Evolutionary conservation across 2,888 invertebrate genomes (phyloP), one percentile per base, ranked within the genome.

Genomic region (Xanthorhoe designata): DNA sequence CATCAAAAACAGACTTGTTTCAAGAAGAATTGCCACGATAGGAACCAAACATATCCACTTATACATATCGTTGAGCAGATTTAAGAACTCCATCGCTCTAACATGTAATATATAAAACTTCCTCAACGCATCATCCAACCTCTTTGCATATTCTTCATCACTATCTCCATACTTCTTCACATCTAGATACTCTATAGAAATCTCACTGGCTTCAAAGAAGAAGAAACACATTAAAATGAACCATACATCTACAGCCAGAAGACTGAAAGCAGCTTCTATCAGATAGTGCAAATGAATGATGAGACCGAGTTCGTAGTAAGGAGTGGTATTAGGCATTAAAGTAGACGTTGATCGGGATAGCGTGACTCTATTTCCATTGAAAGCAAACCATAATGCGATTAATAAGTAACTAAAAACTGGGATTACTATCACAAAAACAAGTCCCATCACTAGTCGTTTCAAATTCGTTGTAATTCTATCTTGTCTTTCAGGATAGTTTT

Each of bases 271-370:
- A 17, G 84, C 75, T 64, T 83, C 75, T 6, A 81, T 71, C 15
- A 91, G 66, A 66, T 80, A 88, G 6, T 85, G 66, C 0, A 76
- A 71, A 60, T 91, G 91, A 0, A 90, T 57, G 0, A 82, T 38
- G 69, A 86, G 81, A 0, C 84, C 82, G 0, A 90, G 59, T 73
- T 91, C 90, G 38, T 83, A 85, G 56, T 80, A 89, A 0, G 91
- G 90, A 2, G 81, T 72, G 0, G 78, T 77, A 85, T 89, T 85
- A 0, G 91, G 87, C 85, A 90, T 81, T 0, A 91, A 73, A 7
- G 77, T 86, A 0, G 79, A 72, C 0, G 90, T 90, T 0, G 88
- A 81, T 50, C 78, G 78, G 0, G 89, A 90, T 1, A 91, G 54
- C 1, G 85, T 78, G 1, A 80, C 80, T 52, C 80, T 80, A 0